Base-by-base conservation (phyloP, 2,888 invertebrate genomes). In the Melinaea menophilus region DNA sequence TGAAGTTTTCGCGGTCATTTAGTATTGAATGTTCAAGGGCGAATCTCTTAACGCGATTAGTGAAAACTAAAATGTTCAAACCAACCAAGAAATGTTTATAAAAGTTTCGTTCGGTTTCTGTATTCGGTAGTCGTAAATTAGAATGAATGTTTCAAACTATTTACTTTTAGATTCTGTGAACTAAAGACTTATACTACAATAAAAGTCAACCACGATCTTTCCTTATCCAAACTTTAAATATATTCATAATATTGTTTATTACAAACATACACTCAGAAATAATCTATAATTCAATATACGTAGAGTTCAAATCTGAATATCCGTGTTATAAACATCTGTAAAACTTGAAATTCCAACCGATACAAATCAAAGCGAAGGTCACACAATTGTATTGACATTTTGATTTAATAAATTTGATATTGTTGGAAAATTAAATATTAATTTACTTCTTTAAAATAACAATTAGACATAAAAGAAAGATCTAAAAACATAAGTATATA, bases 311-410 rank as follows among this genome's bases (percentile, higher is more conserved):
- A 51, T 22, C 31, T 31, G 41, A 31, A 22, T 51, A 5, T 5
- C 31, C 31, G 31, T 51, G 31, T 51, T 7, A 51, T 51, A 51
- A 51, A 51, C 51, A 51, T 31, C 9, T 51, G 22, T 51, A 31
- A 56, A 47, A 61, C 51, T 41, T 57, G 46, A 48, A 62, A 60
- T 58, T 55, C 57, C 54, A 60, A 58, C 58, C 56, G 58, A 59
- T 45, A 63, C 61, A 31, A 57, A 65, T 58, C 51, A 34, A 11
- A 22, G 2, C 2, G 35, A 63, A 62, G 59, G 59, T n/a, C 55
- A 35, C 46, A 3, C 22, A 31, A 31, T 51, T 51, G 31, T 51
- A 31, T 51, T 51, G 31, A 9, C 22, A 31, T 51, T 31, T 31
- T 31, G 41, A 1, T 41, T 41, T 13, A n/a, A 48, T 13, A 48